Evolutionary conservation across 2,888 invertebrate species (phyloP).

Genomic region (Aleiodes testaceus): DNA sequence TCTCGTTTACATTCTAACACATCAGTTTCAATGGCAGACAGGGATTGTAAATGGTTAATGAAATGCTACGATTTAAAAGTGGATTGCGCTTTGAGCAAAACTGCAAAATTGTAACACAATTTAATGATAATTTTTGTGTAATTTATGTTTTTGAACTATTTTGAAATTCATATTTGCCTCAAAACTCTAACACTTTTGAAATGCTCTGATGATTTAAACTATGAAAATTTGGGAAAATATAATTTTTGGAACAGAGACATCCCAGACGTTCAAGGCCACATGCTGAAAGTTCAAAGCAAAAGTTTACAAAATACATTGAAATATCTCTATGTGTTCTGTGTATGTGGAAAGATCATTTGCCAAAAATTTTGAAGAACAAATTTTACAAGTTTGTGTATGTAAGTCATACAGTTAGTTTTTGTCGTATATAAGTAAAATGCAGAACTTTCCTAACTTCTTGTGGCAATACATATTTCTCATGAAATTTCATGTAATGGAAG

Average conservation of each 20-base stretch:
- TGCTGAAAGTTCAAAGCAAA: slow-evolving; percentile 29
- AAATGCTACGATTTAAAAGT: slow-evolving; percentile 5
- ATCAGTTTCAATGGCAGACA: background rate
- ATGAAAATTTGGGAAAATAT: background rate
- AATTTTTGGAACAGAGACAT: slow-evolving; percentile 33
- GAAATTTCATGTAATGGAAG: slow-evolving; percentile 30
- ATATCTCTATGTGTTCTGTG: background rate
- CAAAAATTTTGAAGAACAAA: slow-evolving; percentile 18
- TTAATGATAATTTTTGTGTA: background rate
- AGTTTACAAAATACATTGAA: slow-evolving; percentile 18
- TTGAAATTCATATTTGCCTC: background rate
- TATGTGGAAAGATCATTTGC: slow-evolving; percentile 24
- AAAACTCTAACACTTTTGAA: background rate
- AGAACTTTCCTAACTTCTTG: background rate
- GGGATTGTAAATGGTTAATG: background rate
- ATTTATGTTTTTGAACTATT: no score
- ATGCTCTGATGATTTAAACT: background rate
- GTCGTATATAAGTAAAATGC: background rate
- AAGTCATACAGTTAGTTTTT: background rate
- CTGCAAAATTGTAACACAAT: background rate
- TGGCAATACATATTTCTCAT: slow-evolving; percentile 1
- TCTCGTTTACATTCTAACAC: slow-evolving; percentile 1
- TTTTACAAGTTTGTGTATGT: background rate
- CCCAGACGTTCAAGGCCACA: slow-evolving; percentile 50
- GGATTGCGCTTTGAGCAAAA: background rate